phyloP scores from a whole-genome alignment of 1,140 invertebrate species.

The Armadillidium nasatum region DNA sequence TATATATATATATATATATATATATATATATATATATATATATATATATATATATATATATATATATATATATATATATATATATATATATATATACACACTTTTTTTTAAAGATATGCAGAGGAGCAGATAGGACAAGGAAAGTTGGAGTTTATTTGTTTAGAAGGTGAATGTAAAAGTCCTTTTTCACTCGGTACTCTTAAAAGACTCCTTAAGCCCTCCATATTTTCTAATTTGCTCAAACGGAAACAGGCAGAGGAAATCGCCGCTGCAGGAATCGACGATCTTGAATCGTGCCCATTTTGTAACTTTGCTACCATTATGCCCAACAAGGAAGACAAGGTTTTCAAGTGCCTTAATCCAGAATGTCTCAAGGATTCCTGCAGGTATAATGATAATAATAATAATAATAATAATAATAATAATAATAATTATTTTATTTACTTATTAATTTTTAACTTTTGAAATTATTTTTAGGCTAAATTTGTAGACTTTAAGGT shows the following conservation, averaged over 20 bases:
- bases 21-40: no score
- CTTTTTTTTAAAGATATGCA: conserved; percentile 46
- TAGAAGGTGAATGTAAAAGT: conserved; percentile 50
- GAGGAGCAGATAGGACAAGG: conserved; percentile 56
- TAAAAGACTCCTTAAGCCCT: conserved; percentile 53
- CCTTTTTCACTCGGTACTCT: conserved; percentile 53
- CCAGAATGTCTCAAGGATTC: conserved; percentile 62
- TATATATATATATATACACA: no score
- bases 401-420: no score
- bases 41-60: no score
- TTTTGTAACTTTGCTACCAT: conserved; percentile 63
- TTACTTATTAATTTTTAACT: no score
- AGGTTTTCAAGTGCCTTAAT: conserved; percentile 62
- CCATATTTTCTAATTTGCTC: conserved; percentile 56
- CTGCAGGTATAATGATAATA: conserved; percentile 52
- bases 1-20: no score
- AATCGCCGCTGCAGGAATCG: conserved; percentile 57
- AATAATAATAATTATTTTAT: no score
- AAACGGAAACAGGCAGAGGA: conserved; percentile 57
- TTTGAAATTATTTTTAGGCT: no score
- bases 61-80: no score
- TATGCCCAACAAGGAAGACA: conserved; percentile 54
- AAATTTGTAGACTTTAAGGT: no score
- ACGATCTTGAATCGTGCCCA: conserved; percentile 60
- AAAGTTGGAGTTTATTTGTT: conserved; percentile 55